A percentile compares a stretch with the other conserved stretches of the same genome.
phyloP scores from a whole-genome alignment of 2,797 vertebrate genomes.

The Centroberyx gerrardi region DNA sequence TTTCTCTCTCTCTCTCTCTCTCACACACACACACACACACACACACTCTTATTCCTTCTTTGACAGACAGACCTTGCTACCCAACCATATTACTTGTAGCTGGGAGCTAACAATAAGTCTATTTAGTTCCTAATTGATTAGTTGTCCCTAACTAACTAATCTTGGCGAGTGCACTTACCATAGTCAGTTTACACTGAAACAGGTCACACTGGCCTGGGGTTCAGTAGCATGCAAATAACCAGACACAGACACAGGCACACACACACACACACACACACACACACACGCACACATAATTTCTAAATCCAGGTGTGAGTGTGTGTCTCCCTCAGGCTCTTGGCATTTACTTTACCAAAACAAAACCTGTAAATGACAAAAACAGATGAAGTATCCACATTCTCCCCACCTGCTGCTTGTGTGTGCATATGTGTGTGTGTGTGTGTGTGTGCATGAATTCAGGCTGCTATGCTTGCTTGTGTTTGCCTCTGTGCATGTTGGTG shows the following conservation, averaged over 20 bases:
- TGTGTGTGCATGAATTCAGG: not conserved
- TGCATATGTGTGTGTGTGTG: not conserved
- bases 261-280: not conserved
- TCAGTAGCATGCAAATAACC: conserved; percentile 28
- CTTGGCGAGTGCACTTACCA: conserved; percentile 20
- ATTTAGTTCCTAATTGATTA: conserved; percentile 47
- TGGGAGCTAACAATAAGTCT: conserved; percentile 38
- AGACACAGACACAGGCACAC: conserved; percentile 4
- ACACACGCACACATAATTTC: conserved; percentile 13
- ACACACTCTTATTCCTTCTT: conserved; percentile 1
- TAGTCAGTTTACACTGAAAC: conserved; percentile 23
- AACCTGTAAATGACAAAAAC: conserved; percentile 26
- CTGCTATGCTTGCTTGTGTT: too few species aligned
- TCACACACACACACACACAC: not conserved
- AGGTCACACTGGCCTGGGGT: conserved; percentile 16
- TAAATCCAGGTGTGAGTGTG: conserved; percentile 19
- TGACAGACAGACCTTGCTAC: conserved; percentile 14
- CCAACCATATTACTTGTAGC: conserved; percentile 7
- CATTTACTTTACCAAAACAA: conserved; percentile 36
- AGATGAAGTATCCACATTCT: conserved; percentile 8
- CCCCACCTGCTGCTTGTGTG: conserved; percentile 15
- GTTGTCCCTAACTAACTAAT: conserved; percentile 22
- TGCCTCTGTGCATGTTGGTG: not conserved
- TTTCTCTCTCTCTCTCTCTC: not conserved
- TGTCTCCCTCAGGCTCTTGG: conserved; percentile 10